These are phyloP conservation scores for Eulemur rubriventer DNA, from an alignment of 2,797 vertebrate genomes.

Conservation along the genomic window DNA sequence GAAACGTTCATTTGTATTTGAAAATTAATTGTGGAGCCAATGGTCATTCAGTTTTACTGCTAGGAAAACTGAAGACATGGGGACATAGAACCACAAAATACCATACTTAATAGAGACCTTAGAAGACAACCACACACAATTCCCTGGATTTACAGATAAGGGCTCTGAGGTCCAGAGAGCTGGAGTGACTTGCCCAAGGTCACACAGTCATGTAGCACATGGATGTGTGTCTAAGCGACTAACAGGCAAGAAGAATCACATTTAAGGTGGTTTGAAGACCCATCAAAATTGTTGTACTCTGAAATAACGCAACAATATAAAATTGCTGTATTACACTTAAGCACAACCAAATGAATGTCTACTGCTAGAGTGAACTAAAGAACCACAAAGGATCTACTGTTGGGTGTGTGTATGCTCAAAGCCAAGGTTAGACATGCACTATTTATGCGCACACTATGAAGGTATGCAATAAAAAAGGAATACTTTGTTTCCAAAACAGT, in stretches of 20 bases:
- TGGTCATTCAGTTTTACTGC: background rate
- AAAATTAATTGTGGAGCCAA: background rate
- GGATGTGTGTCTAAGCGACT: background rate
- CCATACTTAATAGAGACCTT: background rate
- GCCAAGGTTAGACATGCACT: background rate
- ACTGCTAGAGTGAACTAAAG: background rate
- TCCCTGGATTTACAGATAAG: background rate
- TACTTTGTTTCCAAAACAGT: conserved; percentile 61
- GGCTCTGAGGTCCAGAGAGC: background rate
- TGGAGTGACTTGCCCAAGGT: background rate
- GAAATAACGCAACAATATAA: conserved; percentile 3
- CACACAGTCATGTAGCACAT: background rate
- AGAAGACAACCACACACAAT: background rate
- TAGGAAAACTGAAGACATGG: background rate
- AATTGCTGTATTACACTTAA: background rate
- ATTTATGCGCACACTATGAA: conserved; percentile 33
- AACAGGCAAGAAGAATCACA: background rate
- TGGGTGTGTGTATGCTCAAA: background rate
- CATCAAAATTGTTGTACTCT: background rate
- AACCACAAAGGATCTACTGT: background rate
- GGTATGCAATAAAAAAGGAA: background rate
- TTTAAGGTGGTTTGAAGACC: background rate
- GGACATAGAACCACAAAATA: background rate
- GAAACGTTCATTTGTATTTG: background rate
- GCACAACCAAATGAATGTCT: background rate